These are phyloP conservation scores for Sminthurinus signatus DNA, from an alignment of 1,140 invertebrate species.

Conservation along the genomic window DNA sequence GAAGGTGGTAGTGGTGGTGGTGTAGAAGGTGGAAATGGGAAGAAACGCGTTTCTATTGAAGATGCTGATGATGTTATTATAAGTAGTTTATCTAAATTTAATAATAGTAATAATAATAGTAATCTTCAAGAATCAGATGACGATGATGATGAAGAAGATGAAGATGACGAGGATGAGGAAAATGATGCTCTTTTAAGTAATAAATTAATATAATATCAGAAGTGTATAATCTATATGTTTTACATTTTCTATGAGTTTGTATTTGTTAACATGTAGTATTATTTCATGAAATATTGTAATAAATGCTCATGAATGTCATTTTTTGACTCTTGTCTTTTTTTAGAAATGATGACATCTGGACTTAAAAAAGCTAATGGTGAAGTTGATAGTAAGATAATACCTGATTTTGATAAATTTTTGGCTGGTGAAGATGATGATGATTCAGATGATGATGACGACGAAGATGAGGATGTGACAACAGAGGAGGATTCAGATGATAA, in stretches of 20 bases:
- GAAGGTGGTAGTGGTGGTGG: background rate
- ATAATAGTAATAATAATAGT: background rate
- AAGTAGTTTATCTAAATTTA: background rate
- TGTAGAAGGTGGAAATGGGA: background rate
- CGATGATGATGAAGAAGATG: slow-evolving; percentile 34
- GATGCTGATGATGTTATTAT: slow-evolving; percentile 9
- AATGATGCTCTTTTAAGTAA: too few species aligned
- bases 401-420: too few species aligned
- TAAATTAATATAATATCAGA: too few species aligned
- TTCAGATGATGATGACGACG: slow-evolving; percentile 15
- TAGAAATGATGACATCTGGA: too few species aligned
- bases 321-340: too few species aligned
- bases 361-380: too few species aligned
- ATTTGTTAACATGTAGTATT: too few species aligned
- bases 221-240: too few species aligned
- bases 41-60: slow-evolving; percentile 34
- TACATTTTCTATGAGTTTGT: too few species aligned
- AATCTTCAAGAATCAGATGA: slow-evolving; percentile 15
- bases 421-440: slow-evolving; percentile 14
- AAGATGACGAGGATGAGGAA: slow-evolving; percentile 43
- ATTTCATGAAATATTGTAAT: too few species aligned
- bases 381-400: too few species aligned
- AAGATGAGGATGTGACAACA: slow-evolving; percentile 9
- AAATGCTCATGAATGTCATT: too few species aligned
- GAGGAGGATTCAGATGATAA: slow-evolving; percentile 18